Conservation (phyloP, 2,888 invertebrate species). For the Scrobipalpa costella region DNA sequence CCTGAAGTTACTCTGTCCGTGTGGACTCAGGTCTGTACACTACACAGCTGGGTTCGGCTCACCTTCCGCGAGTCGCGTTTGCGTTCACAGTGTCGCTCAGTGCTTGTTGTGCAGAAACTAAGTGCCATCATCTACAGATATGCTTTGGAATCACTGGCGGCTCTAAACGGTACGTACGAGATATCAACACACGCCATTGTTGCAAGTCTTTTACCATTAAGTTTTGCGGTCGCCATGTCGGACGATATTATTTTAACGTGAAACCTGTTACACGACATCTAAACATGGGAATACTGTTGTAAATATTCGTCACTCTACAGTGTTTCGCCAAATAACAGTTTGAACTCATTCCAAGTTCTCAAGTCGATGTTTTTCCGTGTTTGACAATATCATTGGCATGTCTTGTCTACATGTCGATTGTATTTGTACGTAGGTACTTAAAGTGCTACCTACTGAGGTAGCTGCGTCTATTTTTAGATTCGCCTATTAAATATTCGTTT, state of each 20-base stretch:
- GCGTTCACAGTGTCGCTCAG: constrained; percentile 53
- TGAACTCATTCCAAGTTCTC: background rate
- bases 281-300: constrained; percentile 1
- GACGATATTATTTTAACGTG: constrained; percentile 40
- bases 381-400: constrained; percentile 12
- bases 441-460: background rate
- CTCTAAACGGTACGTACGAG: constrained; percentile 71
- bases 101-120: constrained; percentile 54
- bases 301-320: background rate
- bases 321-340: background rate
- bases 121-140: constrained; percentile 61
- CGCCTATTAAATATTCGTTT: background rate
- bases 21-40: constrained; percentile 37
- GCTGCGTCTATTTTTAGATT: constrained; percentile 16
- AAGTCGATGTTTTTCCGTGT: background rate
- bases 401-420: background rate
- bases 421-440: background rate
- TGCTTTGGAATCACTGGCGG: constrained; percentile 60
- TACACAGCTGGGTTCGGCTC: constrained; percentile 64
- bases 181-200: background rate
- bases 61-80: constrained; percentile 53
- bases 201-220: background rate
- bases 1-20: constrained; percentile 42
- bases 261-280: constrained; percentile 65
- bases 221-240: constrained; percentile 48